A percentile compares a stretch with the other conserved stretches of the same genome.
These are phyloP conservation scores for Brachyhypopomus occidentalis DNA, from an alignment of 2,113 vertebrate genomes.

Conservation along the genomic window DNA sequence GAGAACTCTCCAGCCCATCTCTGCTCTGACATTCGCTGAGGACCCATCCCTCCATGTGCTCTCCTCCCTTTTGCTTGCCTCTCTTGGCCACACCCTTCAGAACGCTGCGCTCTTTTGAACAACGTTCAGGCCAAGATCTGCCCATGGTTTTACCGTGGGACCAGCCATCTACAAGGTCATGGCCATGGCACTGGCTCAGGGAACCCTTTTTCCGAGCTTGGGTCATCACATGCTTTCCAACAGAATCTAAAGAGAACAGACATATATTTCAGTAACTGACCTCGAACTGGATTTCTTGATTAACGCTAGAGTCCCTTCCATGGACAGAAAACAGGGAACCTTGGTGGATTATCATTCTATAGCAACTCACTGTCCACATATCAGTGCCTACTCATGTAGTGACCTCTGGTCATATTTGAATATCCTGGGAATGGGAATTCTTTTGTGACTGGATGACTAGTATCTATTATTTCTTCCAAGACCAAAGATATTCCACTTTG, in stretches of 20 bases:
- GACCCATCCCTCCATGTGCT: slow-evolving; percentile 60
- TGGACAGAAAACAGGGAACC: not conserved
- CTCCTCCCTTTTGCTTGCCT: slow-evolving; percentile 60
- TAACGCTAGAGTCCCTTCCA: not conserved
- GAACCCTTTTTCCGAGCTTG: slow-evolving; percentile 73
- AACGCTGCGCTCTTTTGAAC: slow-evolving; percentile 68
- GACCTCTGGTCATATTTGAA: not conserved
- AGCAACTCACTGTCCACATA: not conserved
- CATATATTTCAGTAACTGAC: slow-evolving; percentile 26
- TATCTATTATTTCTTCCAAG: no score
- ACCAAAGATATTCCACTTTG: no score
- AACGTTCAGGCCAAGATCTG: slow-evolving; percentile 66
- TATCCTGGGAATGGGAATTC: not conserved
- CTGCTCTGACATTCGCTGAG: slow-evolving; percentile 69
- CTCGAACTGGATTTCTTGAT: not conserved
- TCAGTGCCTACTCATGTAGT: not conserved
- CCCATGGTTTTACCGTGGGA: slow-evolving; percentile 74
- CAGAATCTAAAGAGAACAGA: slow-evolving; percentile 59
- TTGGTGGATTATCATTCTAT: not conserved
- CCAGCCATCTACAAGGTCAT: slow-evolving; percentile 63
- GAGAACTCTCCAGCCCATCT: slow-evolving; percentile 63
- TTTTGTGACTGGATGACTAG: not conserved
- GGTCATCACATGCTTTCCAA: slow-evolving; percentile 80
- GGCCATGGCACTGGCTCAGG: slow-evolving; percentile 61
- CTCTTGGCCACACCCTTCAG: slow-evolving; percentile 64